Conservation (phyloP, 2,113 vertebrate genomes). For the Orthonyx spaldingii region DNA sequence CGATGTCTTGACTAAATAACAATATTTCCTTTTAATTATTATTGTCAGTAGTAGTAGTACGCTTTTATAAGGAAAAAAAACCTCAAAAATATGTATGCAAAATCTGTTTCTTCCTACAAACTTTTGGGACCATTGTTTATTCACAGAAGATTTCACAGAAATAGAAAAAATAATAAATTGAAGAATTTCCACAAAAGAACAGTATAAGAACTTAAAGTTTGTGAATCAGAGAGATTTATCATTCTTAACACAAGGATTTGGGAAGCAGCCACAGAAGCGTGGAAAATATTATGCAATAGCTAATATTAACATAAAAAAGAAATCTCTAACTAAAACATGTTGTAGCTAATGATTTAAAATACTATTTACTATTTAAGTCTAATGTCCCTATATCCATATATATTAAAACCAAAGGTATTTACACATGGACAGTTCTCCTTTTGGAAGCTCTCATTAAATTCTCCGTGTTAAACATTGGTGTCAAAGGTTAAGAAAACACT, state of each 20-base stretch:
- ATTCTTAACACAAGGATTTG: background rate
- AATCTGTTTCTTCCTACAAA: background rate
- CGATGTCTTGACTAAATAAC: background rate
- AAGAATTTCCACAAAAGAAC: background rate
- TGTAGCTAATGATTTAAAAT: background rate
- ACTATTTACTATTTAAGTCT: background rate
- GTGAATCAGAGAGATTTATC: background rate
- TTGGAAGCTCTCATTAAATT: background rate
- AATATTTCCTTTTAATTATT: background rate
- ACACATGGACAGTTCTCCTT: background rate
- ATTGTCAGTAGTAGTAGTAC: background rate
- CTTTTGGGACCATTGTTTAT: background rate
- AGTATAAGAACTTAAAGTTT: background rate
- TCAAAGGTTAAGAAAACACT: conserved; percentile 1
- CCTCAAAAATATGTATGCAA: background rate
- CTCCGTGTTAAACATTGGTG: background rate
- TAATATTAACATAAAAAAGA: background rate
- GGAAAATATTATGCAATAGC: background rate
- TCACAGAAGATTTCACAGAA: background rate
- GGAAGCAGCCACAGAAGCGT: background rate
- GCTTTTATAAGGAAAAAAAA: background rate
- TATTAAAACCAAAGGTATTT: background rate
- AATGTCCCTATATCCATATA: background rate
- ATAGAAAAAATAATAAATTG: background rate
- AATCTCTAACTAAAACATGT: background rate